These are phyloP conservation scores for Agonopterix alstromeriana DNA, from an alignment of 2,888 invertebrate species.

Conservation along the genomic window DNA sequence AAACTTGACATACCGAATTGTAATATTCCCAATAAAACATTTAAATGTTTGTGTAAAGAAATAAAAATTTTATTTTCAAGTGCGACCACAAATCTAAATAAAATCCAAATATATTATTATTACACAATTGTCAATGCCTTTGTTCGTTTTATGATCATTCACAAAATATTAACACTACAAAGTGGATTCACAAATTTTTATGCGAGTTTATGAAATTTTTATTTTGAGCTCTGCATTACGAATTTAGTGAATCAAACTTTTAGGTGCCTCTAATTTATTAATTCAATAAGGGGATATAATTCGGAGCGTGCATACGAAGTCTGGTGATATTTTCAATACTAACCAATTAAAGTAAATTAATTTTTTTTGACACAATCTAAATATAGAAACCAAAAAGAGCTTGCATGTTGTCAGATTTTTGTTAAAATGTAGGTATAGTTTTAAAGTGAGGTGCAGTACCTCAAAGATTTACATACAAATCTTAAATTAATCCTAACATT, in stretches of 20 bases:
- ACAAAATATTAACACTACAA: constrained; percentile 31
- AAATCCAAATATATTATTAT: constrained; percentile 26
- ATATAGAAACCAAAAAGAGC: too few species aligned
- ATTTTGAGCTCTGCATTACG: constrained; percentile 7
- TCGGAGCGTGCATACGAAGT: too few species aligned
- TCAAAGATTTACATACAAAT: too few species aligned
- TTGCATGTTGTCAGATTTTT: too few species aligned
- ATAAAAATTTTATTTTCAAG: constrained; percentile 22
- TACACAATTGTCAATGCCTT: constrained; percentile 19
- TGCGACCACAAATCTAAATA: constrained; percentile 27
- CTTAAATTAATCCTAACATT: too few species aligned
- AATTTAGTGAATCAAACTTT: constrained; percentile 1
- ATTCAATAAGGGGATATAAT: background rate
- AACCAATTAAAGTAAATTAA: too few species aligned
- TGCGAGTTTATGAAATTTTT: background rate
- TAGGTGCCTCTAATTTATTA: background rate
- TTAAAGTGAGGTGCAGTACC: too few species aligned
- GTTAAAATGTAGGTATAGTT: too few species aligned
- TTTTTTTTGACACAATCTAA: too few species aligned
- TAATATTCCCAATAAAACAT: background rate
- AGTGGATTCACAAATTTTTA: constrained; percentile 26
- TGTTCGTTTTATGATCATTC: constrained; percentile 39
- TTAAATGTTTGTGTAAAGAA: constrained; percentile 12
- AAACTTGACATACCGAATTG: too few species aligned
- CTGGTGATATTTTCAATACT: too few species aligned